These are phyloP conservation scores for Eilema sororculum DNA, from an alignment of 2,888 invertebrate species.

Conservation along the genomic window DNA sequence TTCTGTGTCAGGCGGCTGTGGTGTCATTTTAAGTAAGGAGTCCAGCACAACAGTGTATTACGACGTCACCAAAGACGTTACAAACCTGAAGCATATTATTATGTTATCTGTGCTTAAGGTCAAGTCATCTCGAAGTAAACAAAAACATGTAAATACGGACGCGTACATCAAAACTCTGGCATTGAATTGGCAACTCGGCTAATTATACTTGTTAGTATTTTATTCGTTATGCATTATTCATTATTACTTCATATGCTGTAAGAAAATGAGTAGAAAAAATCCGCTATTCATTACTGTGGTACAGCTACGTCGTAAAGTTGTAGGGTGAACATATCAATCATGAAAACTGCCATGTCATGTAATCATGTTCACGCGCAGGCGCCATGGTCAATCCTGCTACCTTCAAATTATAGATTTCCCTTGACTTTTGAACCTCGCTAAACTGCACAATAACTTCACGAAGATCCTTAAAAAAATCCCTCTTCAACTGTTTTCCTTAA, in stretches of 20 bases:
- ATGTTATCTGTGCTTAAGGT: neutral
- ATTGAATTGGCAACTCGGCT: slow-evolving; percentile 3
- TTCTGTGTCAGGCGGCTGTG: too few species aligned
- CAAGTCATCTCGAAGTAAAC: neutral
- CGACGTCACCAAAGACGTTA: too few species aligned
- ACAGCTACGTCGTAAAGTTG: neutral
- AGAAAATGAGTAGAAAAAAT: neutral
- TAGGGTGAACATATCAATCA: slow-evolving; percentile 45
- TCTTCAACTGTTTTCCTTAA: neutral
- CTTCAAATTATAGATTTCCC: slow-evolving; percentile 9
- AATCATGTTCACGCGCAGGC: slow-evolving; percentile 52
- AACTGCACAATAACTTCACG: neutral
- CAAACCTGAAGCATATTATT: too few species aligned
- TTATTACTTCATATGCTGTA: neutral
- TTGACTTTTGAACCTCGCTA: neutral
- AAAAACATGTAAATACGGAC: neutral
- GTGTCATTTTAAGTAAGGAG: too few species aligned
- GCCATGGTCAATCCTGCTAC: slow-evolving; percentile 22
- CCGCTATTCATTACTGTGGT: neutral
- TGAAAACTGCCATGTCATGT: slow-evolving; percentile 57
- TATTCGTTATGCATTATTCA: neutral
- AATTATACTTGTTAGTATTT: neutral
- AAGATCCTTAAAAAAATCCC: neutral
- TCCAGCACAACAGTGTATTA: too few species aligned
- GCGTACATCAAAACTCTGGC: neutral